Percentiles rank a stretch among this genome's conserved stretches.
phyloP scores from a whole-genome alignment of 2,113 vertebrate species.

The Cebus imitator region DNA sequence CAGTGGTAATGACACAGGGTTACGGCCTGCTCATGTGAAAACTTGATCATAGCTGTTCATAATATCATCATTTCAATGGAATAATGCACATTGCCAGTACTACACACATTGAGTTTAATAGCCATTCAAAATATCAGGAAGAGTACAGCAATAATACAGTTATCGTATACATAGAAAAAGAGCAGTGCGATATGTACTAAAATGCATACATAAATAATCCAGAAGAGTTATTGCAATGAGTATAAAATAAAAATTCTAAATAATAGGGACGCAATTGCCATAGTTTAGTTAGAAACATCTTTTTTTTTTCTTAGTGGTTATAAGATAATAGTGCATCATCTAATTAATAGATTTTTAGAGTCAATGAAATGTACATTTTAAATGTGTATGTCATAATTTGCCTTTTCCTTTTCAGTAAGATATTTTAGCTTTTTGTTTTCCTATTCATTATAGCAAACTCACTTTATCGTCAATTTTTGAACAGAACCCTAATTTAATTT shows the following conservation, averaged over 20 bases:
- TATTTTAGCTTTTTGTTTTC: background rate
- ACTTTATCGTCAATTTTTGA: background rate
- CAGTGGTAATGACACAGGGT: background rate
- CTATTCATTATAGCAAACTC: background rate
- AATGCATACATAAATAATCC: background rate
- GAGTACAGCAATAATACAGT: background rate
- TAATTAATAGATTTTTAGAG: background rate
- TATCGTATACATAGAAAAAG: background rate
- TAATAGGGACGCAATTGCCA: background rate
- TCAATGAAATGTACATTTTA: background rate
- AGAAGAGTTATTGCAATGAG: slow-evolving; percentile 4
- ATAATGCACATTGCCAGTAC: background rate
- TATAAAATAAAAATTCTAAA: slow-evolving; percentile 32
- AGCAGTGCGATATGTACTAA: background rate
- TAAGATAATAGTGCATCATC: background rate
- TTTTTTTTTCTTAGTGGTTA: background rate
- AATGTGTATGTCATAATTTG: background rate
- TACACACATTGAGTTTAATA: background rate
- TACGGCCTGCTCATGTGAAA: background rate
- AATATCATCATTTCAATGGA: background rate
- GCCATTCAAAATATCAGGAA: background rate
- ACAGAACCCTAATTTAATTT: background rate
- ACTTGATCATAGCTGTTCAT: background rate
- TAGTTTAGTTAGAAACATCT: background rate
- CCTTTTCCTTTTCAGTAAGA: background rate